These are phyloP conservation scores for Hypolimnas misippus DNA, from an alignment of 2,888 invertebrate genomes.

Conservation along the genomic window DNA sequence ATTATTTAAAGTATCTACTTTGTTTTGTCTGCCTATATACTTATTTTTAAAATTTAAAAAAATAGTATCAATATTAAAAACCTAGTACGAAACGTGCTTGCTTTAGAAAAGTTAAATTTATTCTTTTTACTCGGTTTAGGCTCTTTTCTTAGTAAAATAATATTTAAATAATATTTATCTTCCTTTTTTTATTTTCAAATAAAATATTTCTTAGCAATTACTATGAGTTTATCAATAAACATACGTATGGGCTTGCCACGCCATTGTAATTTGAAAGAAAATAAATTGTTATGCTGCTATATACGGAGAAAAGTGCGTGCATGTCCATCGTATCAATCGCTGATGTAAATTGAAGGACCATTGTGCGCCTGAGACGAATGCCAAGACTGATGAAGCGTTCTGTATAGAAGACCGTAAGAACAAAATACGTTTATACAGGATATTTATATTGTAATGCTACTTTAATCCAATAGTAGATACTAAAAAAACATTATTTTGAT, in stretches of 20 bases:
- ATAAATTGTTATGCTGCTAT: slow-evolving; percentile 38
- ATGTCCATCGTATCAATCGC: slow-evolving; percentile 49
- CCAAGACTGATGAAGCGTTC: slow-evolving; percentile 49
- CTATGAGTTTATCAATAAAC: slow-evolving; percentile 15
- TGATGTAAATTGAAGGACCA: slow-evolving; percentile 60
- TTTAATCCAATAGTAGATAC: not conserved
- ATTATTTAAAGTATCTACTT: slow-evolving; percentile 21
- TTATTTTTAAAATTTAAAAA: not conserved
- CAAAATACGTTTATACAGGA: slow-evolving; percentile 23
- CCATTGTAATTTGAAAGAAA: slow-evolving; percentile 30
- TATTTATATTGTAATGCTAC: slow-evolving; percentile 1
- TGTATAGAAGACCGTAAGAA: slow-evolving; percentile 21
- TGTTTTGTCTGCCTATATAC: not conserved
- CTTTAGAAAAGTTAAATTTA: too few species aligned
- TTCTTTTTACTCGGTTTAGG: too few species aligned
- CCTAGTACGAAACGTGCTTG: too few species aligned
- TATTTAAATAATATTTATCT: not conserved
- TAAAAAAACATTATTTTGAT: not conserved
- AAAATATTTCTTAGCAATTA: slow-evolving; percentile 7
- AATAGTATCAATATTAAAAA: not conserved
- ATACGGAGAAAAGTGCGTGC: slow-evolving; percentile 40
- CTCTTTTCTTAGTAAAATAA: too few species aligned
- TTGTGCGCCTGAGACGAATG: slow-evolving; percentile 55
- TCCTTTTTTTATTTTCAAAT: too few species aligned
- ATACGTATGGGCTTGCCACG: slow-evolving; percentile 7